These are phyloP conservation scores for Trachymyrmex septentrionalis DNA, from an alignment of 1,140 invertebrate species.

Conservation along the genomic window DNA sequence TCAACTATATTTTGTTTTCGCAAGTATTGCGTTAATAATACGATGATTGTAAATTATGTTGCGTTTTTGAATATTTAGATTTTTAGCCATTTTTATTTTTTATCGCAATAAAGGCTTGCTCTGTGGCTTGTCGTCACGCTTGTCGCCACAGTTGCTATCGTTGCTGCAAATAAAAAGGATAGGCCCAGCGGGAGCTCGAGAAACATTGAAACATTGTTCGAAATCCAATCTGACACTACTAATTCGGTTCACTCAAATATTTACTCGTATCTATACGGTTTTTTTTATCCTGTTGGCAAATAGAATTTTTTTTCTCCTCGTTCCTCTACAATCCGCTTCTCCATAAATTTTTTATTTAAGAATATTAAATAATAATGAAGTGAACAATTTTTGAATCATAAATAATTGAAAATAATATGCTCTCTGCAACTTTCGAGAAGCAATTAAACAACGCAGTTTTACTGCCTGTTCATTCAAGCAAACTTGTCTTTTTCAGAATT, in stretches of 20 bases:
- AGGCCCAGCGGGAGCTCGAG: not conserved
- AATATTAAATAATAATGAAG: too few relatives aligned
- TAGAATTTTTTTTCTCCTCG: constrained; percentile 19
- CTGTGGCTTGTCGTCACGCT: not conserved
- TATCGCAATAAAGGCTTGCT: not conserved
- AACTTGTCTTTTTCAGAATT: not conserved
- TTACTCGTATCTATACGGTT: not conserved
- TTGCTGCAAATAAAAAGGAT: constrained; percentile 23
- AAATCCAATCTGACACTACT: constrained; percentile 48
- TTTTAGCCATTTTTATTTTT: not conserved
- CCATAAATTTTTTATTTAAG: not conserved
- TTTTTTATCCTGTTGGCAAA: constrained; percentile 21
- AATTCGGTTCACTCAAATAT: constrained; percentile 20
- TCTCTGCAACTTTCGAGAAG: not conserved
- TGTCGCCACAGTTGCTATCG: not conserved
- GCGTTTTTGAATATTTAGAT: constrained; percentile 22
- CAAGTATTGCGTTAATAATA: not conserved
- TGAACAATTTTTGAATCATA: constrained; percentile 17
- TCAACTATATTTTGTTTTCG: constrained; percentile 36
- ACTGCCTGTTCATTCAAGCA: not conserved
- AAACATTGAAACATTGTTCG: constrained; percentile 11
- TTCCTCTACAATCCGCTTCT: not conserved
- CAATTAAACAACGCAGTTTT: constrained; percentile 2
- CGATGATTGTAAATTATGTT: not conserved
- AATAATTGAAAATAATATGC: constrained; percentile 7